phyloP scores from a whole-genome alignment of 1,140 invertebrate genomes.

The Caenorhabditis briggsae region DNA sequence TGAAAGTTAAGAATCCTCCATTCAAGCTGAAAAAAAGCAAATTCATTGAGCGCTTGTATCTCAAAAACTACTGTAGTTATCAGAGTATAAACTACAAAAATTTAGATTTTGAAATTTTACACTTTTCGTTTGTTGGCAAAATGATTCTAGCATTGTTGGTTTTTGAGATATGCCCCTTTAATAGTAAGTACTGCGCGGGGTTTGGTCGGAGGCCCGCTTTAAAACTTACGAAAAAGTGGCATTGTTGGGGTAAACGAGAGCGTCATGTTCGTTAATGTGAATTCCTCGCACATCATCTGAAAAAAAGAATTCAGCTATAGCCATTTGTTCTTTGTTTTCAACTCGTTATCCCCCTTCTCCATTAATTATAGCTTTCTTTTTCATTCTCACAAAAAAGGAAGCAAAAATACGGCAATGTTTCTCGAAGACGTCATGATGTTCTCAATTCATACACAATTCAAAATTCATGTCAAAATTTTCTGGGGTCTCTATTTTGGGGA shows the following conservation, averaged over 20 bases:
- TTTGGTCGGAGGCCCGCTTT: too few relatives aligned
- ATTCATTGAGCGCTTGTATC: too few relatives aligned
- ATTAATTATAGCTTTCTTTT: neutral
- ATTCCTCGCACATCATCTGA: slow-evolving; percentile 44
- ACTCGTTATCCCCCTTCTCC: neutral
- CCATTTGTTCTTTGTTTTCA: neutral
- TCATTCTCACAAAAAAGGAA: neutral
- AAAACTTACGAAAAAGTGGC: slow-evolving; percentile 32
- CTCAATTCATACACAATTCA: too few relatives aligned
- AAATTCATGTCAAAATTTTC: neutral
- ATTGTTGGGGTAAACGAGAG: slow-evolving; percentile 39
- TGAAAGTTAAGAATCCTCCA: too few relatives aligned
- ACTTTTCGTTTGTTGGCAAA: too few relatives aligned
- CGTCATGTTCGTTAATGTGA: slow-evolving; percentile 28
- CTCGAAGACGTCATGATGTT: neutral
- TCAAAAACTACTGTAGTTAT: too few relatives aligned
- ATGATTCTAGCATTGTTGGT: too few relatives aligned
- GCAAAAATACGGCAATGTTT: neutral
- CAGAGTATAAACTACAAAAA: too few relatives aligned
- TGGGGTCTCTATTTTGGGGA: neutral
- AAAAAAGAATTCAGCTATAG: neutral
- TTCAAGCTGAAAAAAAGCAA: too few relatives aligned
- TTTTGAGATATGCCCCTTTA: too few relatives aligned
- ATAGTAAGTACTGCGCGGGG: too few relatives aligned
- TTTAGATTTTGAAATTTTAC: too few relatives aligned